Evolutionary conservation across 2,113 vertebrate species (phyloP), one percentile per base, ranked within the genome.

Genomic region (Myotis yumanensis): DNA sequence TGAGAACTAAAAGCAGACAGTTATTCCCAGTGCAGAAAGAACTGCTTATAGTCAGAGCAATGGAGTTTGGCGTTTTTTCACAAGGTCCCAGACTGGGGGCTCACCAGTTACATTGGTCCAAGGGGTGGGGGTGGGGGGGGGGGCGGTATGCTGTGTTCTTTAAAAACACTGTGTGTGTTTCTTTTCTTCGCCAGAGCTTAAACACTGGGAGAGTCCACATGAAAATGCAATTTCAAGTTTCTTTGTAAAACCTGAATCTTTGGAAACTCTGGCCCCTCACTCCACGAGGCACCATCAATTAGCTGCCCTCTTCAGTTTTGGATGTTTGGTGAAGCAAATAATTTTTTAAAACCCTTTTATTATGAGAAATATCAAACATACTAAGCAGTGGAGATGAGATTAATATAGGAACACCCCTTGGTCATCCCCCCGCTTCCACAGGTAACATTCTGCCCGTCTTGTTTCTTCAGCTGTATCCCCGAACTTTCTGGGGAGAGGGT

Each of bases 391-490:
- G 43, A 46, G 23, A 73, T 18, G 30, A 86, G 9, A 35, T 46
- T 35, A 30, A 35, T 11, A 10, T 11, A 11, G 12, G 8, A 20
- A 9, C 11, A 20, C 1, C 30, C 5, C 3, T 7, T 11, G 8
- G 3, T 28, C 57, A 17, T 20, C 48, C 48, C 4, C 3, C 32
- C 48, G 25, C 14, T 14, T 51, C 30, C 0, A 40, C 25, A 77
- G 1, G 37, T 30, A 37, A 11, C 25, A 32, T 37, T 8, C 25
- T n/a, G 12, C 20, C 28, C 30, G n/a, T 71, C 87, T 37, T 18
- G 14, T 35, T n/a, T 69, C 51, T n/a, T 85, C 20, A 37, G 11
- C 59, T 83, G 7, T 14, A 77, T 15, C 40, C 62, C 10, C 10
- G 40, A 40, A 23, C 7, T 46, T 46, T 73, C n/a, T 3, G 46